A percentile compares a stretch with the other conserved stretches of the same genome.
Evolutionary conservation across 2,888 invertebrate genomes (phyloP).

Genomic region (Gonocerus acuteangulatus): DNA sequence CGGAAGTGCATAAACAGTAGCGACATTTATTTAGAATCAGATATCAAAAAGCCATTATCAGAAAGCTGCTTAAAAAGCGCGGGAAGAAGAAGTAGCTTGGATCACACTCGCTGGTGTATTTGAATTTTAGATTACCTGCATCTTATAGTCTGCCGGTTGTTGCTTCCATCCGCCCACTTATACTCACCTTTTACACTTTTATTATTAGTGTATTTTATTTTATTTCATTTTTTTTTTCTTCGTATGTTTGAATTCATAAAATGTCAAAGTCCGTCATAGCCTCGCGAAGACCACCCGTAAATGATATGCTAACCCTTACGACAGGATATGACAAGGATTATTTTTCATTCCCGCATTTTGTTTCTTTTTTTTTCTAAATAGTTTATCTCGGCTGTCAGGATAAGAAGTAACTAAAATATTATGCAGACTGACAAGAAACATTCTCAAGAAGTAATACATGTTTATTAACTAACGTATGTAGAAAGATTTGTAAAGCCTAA

Average conservation of each 20-base stretch:
- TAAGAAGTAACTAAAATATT: background rate
- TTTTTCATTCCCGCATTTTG: too few relatives aligned
- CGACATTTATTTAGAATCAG: too few relatives aligned
- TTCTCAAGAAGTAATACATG: background rate
- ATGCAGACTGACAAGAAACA: background rate
- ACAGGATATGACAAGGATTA: too few relatives aligned
- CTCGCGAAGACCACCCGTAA: background rate
- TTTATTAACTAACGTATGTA: background rate
- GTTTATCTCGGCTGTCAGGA: too few relatives aligned
- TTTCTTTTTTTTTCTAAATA: too few relatives aligned
- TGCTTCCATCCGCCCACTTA: constrained; percentile 15
- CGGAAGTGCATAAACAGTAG: too few relatives aligned
- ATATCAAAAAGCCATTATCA: too few relatives aligned
- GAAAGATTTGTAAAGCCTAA: too few relatives aligned
- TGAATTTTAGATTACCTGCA: constrained; percentile 18
- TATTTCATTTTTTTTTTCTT: background rate
- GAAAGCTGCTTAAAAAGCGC: too few relatives aligned
- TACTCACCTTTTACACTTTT: constrained; percentile 1
- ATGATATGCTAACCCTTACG: background rate
- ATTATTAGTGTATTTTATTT: background rate
- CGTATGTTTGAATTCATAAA: background rate
- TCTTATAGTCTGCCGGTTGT: background rate
- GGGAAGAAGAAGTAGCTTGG: too few relatives aligned
- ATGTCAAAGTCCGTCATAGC: background rate
- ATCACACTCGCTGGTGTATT: background rate